Evolutionary conservation across 1,140 invertebrate genomes (phyloP), one percentile per base, ranked within the genome.

Genomic region (Tetramorium parvispinum): DNA sequence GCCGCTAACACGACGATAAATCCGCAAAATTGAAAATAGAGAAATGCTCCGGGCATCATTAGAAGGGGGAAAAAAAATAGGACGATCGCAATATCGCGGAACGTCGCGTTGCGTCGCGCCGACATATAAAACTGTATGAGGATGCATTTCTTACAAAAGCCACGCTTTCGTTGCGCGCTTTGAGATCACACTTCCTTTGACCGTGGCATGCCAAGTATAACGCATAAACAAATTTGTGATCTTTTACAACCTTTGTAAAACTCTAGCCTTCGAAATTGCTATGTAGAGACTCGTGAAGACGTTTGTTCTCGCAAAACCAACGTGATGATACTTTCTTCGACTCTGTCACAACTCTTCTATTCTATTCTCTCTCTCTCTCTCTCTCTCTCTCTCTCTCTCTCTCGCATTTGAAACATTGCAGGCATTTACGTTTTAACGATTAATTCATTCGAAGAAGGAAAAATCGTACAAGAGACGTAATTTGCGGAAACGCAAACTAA

Each of bases 21-120:
- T 59, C 43, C 40, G 49, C 10, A 2, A n/a, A 66, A 75, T 68
- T 11, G 40, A 86, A 86, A 86, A 86, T 76, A 49, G 11, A 85
- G 40, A 18, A 16, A 51, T 13, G 49, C 13, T 24, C 1, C 21
- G 24, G 11, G 27, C 11, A 79, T 51, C 21, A 5, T 13, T 18
- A 37, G 51, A 21, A 46, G 24, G 37, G 32, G 27, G 11, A 7
- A 11, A 43, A 3, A 18, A 37, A 13, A 73, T 0, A 13, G 16
- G 53, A 53, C 3, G 16, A 53, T 46, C 3, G 43, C 55, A 59
- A 46, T 55, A 79, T 66, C 21, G 73, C 32, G 27, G 32, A 27
- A 46, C 27, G 32, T 32, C 32, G 27, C 27, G 27, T 1, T n/a
- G n/a, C 24, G 32, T n/a, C 49, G 53, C 21, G 46, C 37, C 3